These are phyloP conservation scores for Abramis brama DNA, from an alignment of 2,113 vertebrate species.

Conservation along the genomic window DNA sequence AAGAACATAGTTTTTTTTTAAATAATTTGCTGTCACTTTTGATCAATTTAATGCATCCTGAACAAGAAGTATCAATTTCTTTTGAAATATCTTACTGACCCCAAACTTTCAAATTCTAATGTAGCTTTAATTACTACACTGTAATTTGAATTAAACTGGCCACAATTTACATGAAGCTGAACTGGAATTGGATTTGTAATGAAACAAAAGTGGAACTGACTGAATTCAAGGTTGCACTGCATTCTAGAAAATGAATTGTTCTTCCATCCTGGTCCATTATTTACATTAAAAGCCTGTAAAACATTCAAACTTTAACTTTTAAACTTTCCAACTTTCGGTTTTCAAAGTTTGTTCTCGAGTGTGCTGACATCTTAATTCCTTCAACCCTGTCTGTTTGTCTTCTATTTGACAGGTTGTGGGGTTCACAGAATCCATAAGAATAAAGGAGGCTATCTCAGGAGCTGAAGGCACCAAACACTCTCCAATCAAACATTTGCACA, in stretches of 20 bases:
- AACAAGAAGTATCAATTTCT: no score
- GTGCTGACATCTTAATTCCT: not conserved
- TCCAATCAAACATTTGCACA: conserved; percentile 27
- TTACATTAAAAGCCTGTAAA: not conserved
- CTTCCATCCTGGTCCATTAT: not conserved
- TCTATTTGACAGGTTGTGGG: not conserved
- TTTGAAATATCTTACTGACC: no score
- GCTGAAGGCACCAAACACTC: conserved; percentile 1
- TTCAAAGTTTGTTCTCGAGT: not conserved
- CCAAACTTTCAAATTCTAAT: no score
- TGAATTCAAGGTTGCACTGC: not conserved
- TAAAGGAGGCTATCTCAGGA: conserved; percentile 5
- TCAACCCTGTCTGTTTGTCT: not conserved
- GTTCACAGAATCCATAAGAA: not conserved
- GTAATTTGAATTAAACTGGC: not conserved
- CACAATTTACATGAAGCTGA: not conserved
- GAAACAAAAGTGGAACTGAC: no score
- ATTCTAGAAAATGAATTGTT: not conserved
- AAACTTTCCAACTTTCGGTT: not conserved
- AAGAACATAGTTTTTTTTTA: no score
- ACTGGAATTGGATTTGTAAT: not conserved
- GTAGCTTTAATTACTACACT: no score
- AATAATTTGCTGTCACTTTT: no score
- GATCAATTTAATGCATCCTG: no score
- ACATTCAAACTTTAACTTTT: not conserved